Percentiles rank a stretch among this genome's conserved stretches.
Conservation (phyloP, 2,888 invertebrate genomes). For the Drosophila mulleri region DNA sequence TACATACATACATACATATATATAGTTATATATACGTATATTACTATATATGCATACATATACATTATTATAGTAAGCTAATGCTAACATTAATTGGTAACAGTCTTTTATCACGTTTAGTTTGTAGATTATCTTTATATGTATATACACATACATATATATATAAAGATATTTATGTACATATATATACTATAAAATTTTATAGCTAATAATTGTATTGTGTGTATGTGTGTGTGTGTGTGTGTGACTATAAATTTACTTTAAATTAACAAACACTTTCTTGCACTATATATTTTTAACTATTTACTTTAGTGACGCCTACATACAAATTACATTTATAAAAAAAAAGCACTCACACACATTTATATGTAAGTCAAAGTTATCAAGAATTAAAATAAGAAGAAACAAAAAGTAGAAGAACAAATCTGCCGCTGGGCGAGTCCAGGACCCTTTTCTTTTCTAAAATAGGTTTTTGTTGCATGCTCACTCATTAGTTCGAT, state of each 20-base stretch:
- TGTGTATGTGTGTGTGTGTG: constrained; percentile 32
- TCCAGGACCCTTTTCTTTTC: constrained; percentile 37
- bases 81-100: constrained; percentile 65
- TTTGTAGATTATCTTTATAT: constrained; percentile 35
- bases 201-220: constrained; percentile 42
- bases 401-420: constrained; percentile 11
- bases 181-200: constrained; percentile 3
- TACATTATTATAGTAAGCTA: constrained; percentile 28
- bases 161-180: constrained; percentile 6
- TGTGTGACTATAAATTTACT: constrained; percentile 46
- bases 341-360: constrained; percentile 3
- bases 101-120: constrained; percentile 83
- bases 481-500: constrained; percentile 60
- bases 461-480: constrained; percentile 62
- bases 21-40: neutral
- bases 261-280: constrained; percentile 51
- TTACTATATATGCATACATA: too few relatives aligned
- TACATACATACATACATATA: constrained; percentile 41
- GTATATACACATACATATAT: constrained; percentile 9
- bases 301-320: constrained; percentile 26
- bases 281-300: constrained; percentile 45
- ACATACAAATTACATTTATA: constrained; percentile 6
- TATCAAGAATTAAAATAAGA: constrained; percentile 3
- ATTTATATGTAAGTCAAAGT: neutral
- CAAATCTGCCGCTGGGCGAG: constrained; percentile 42